Conservation (phyloP, 1,140 invertebrate genomes). For the Myzus persicae region DNA sequence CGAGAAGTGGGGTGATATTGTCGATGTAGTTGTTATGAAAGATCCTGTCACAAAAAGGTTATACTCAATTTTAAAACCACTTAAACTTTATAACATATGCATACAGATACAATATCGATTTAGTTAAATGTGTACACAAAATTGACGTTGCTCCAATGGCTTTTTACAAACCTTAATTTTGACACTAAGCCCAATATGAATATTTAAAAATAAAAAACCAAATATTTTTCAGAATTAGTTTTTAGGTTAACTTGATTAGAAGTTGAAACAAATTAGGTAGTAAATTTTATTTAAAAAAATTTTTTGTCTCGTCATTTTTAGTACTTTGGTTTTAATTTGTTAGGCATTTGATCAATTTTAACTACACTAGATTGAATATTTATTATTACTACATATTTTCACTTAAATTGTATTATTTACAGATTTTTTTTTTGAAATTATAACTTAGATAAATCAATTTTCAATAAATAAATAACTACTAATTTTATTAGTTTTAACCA, state of each 20-base stretch:
- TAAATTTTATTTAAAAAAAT: too few relatives aligned
- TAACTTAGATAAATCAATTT: background rate
- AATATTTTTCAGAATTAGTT: background rate
- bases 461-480: background rate
- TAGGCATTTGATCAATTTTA: background rate
- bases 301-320: background rate
- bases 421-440: background rate
- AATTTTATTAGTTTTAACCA: background rate
- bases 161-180: background rate
- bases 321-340: background rate
- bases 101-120: too few relatives aligned
- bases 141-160: background rate
- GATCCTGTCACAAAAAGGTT: constrained; percentile 87
- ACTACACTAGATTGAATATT: background rate
- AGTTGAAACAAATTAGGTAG: background rate
- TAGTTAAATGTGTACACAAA: background rate
- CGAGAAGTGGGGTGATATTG: constrained; percentile 95
- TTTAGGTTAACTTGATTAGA: background rate
- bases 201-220: background rate
- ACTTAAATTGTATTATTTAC: background rate
- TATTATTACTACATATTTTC: background rate
- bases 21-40: constrained; percentile 98
- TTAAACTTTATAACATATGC: too few relatives aligned
- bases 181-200: background rate
- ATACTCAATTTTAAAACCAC: background rate